Percentiles rank a stretch among this genome's conserved stretches.
Evolutionary conservation across 2,888 invertebrate genomes (phyloP).

Genomic region (Lasioglossum lativentre): DNA sequence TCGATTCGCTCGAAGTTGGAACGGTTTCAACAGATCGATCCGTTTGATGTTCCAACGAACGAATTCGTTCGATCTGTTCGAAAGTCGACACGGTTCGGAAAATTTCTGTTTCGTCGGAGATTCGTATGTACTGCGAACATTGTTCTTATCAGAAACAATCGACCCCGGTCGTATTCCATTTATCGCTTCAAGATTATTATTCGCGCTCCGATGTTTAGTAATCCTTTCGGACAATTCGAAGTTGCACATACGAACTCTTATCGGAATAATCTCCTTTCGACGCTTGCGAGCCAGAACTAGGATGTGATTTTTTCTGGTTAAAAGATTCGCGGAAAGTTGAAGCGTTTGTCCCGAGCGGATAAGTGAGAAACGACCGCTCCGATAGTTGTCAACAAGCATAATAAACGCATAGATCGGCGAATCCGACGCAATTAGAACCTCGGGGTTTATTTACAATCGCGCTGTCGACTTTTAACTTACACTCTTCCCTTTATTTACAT

Average conservation of each 20-base stretch:
- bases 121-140: neutral
- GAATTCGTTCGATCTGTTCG: neutral
- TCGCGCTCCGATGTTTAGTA: neutral
- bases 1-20: neutral
- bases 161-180: neutral
- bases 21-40: neutral
- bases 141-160: neutral
- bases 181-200: neutral
- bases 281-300: neutral
- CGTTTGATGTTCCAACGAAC: neutral
- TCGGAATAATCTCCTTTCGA: neutral
- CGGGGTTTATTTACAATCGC: neutral
- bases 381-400: neutral
- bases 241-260: neutral
- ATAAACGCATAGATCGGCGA: neutral
- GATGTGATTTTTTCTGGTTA: neutral
- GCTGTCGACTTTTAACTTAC: neutral
- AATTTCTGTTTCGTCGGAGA: neutral
- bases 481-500: neutral
- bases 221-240: neutral
- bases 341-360: neutral
- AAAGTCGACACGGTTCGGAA: neutral
- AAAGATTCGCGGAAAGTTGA: neutral
- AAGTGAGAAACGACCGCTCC: neutral
- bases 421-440: neutral